Evolutionary conservation across 2,113 vertebrate genomes (phyloP).

Genomic region (Bubo bubo): DNA sequence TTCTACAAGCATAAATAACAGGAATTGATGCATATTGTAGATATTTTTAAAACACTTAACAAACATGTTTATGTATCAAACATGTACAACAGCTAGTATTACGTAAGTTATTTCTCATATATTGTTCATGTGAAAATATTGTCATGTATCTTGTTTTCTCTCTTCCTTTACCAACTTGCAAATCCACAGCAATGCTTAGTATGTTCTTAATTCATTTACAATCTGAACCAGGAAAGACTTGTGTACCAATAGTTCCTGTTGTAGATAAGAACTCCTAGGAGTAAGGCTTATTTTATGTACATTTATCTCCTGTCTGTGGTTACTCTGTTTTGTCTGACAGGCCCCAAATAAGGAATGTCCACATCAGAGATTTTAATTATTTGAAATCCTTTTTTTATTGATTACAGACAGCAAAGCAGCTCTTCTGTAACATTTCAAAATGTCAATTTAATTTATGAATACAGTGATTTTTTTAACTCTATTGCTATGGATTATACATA

Average conservation of each 20-base stretch:
- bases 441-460: conserved; percentile 69
- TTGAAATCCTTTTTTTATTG: conserved; percentile 70
- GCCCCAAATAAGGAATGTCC: conserved; percentile 53
- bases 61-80: background rate
- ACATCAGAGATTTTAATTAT: conserved; percentile 75
- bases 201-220: conserved; percentile 1
- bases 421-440: conserved; percentile 74
- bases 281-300: conserved; percentile 12
- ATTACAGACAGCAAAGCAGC: conserved; percentile 59
- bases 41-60: background rate
- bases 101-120: background rate
- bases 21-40: background rate
- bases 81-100: background rate
- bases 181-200: background rate
- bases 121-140: background rate
- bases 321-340: conserved; percentile 43
- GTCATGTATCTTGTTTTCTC: background rate
- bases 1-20: background rate
- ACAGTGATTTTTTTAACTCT: conserved; percentile 33
- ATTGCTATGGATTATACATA: background rate
- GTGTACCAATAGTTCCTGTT: background rate
- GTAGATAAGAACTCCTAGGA: background rate
- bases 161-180: background rate
- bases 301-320: conserved; percentile 48
- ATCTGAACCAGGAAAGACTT: background rate